Conservation (phyloP, 2,113 vertebrate genomes). For the Dunckerocampus dactyliophorus region DNA sequence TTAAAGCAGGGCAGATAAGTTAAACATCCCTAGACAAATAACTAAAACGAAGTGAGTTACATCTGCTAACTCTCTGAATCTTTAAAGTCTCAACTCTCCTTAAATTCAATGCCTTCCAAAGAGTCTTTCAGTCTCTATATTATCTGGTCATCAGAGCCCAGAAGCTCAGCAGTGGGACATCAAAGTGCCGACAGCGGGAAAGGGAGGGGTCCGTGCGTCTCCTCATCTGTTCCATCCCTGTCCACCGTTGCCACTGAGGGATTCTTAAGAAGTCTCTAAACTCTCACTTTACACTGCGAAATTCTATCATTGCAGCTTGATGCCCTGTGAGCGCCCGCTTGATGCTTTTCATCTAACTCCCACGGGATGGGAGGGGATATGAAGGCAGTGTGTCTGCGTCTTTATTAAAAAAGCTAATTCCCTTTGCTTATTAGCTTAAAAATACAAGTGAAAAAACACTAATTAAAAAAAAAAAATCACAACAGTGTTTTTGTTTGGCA, state of each 20-base stretch:
- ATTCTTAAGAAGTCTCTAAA: slow-evolving; percentile 45
- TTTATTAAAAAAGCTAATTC: background rate
- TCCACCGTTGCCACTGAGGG: slow-evolving; percentile 47
- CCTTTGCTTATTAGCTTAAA: too few relatives aligned
- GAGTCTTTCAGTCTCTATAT: slow-evolving; percentile 52
- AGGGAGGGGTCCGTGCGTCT: slow-evolving; percentile 55
- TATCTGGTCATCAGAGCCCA: slow-evolving; percentile 70
- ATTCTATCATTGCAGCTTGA: slow-evolving; percentile 42
- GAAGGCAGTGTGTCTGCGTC: slow-evolving; percentile 11
- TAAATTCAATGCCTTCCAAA: slow-evolving; percentile 43
- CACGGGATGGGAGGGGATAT: slow-evolving; percentile 35
- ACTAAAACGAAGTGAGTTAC: slow-evolving; percentile 9
- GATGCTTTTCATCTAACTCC: slow-evolving; percentile 52
- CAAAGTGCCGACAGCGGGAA: slow-evolving; percentile 64
- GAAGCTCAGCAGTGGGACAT: slow-evolving; percentile 60
- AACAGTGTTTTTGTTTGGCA: background rate
- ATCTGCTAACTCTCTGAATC: slow-evolving; percentile 34
- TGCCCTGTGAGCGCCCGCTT: slow-evolving; percentile 47
- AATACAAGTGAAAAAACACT: background rate
- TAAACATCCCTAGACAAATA: slow-evolving; percentile 3
- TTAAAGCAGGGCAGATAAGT: background rate
- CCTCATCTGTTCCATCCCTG: slow-evolving; percentile 54
- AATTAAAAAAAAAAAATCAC: background rate
- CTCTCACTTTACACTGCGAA: slow-evolving; percentile 71
- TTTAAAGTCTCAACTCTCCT: slow-evolving; percentile 43